phyloP scores from a whole-genome alignment of 2,113 vertebrate genomes.

The Etheostoma cragini region DNA sequence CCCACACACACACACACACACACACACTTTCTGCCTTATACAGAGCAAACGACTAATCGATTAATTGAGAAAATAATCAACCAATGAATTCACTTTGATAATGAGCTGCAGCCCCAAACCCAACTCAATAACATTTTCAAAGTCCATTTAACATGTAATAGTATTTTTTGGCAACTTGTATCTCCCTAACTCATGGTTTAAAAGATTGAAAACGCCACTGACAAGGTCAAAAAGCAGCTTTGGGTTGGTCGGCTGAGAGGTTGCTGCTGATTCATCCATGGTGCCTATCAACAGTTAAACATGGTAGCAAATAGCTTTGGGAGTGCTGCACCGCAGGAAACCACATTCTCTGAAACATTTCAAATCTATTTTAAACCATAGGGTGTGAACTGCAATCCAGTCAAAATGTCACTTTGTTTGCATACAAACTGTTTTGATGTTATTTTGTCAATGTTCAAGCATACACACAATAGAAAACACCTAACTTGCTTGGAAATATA shows the following conservation, averaged over 20 bases:
- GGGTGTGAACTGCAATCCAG: neutral
- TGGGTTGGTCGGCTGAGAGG: neutral
- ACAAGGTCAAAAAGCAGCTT: neutral
- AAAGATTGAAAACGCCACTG: neutral
- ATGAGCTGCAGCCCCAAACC: neutral
- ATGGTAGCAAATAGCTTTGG: neutral
- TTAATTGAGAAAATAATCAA: too few relatives aligned
- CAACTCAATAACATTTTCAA: neutral
- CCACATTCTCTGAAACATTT: neutral
- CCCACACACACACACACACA: too few relatives aligned
- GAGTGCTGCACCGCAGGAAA: neutral
- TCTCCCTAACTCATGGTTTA: neutral
- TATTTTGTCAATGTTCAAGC: neutral
- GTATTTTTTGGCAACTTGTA: too few relatives aligned
- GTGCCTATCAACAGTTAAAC: neutral
- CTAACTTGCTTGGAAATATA: neutral
- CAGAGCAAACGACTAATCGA: too few relatives aligned
- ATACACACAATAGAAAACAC: neutral
- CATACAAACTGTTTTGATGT: neutral
- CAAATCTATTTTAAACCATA: neutral
- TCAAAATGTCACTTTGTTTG: neutral
- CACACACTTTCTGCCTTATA: too few relatives aligned
- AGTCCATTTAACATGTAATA: neutral
- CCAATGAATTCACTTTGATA: too few relatives aligned
- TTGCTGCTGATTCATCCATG: neutral